Evolutionary conservation across 2,113 vertebrate species (phyloP), one percentile per base, ranked within the genome.

Genomic region (Sander vitreus): DNA sequence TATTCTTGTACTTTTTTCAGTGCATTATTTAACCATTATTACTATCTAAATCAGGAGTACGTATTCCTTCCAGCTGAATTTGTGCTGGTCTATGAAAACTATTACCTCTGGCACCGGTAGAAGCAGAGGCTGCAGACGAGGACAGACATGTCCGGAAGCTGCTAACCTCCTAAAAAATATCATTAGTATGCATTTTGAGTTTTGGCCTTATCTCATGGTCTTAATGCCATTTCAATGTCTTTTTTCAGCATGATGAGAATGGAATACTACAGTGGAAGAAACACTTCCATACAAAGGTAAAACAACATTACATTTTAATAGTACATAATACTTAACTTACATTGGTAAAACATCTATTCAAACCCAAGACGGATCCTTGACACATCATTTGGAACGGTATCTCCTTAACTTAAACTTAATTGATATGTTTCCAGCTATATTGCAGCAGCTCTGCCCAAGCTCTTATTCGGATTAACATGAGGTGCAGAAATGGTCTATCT

Each of bases 1-100:
- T 39, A 39, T 39, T 39, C 7, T 39, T 39, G 36, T 39, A 39
- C 36, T 39, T 39, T 39, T 11, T 39, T 1, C 36, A 8, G 39
- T 43, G 39, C 39, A 43, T 43, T 43, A 43, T 43, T 43, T 43
- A 43, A 43, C 39, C 39, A 43, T 43, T 43, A 43, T 43, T 43
- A 43, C 39, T 43, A 43, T 43, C 39, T 43, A 43, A 43, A 43
- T 43, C 39, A 43, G 39, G 39, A 43, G 39, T 43, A 43, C 6
- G 1, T 62, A 50, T 48, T 74, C 30, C 64, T n/a, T 54, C 51
- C 21, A 59, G 76, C 50, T 68, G 21, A 47, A 74, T 67, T 73
- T 77, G 73, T 69, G 54, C 71, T 23, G 23, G 43, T 60, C 63
- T 65, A 21, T 83, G 87, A 80, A 71, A 77, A 59, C 70, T 65